phyloP scores from a whole-genome alignment of 2,797 vertebrate species.

The Mionectes olivaceus region DNA sequence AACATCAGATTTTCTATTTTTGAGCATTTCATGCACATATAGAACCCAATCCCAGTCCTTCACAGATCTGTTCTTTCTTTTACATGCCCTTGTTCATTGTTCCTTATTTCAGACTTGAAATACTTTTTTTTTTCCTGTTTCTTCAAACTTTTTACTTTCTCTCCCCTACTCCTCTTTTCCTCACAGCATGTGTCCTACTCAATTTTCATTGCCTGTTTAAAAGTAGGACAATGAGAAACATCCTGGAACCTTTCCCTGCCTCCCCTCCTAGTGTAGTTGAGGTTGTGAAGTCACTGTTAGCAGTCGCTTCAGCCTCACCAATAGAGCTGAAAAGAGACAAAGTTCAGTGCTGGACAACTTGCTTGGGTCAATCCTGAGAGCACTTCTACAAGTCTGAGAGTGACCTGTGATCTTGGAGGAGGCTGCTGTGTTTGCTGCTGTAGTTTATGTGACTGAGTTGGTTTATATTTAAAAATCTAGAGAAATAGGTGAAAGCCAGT shows the following conservation, averaged over 20 bases:
- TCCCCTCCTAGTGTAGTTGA: not conserved
- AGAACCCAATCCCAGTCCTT: not conserved
- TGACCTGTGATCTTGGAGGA: not conserved
- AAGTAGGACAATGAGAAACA: not conserved
- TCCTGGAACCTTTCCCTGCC: not conserved
- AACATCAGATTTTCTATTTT: not conserved
- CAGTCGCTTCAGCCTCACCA: not conserved
- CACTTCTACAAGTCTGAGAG: not conserved
- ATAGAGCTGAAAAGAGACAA: not conserved
- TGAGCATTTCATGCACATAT: not conserved
- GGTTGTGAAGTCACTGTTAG: not conserved
- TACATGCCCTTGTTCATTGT: not conserved
- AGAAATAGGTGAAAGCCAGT: not conserved
- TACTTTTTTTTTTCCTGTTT: not conserved
- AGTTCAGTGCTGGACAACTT: not conserved
- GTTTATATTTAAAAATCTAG: not conserved
- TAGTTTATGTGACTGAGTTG: not conserved
- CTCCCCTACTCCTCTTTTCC: not conserved
- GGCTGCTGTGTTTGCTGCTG: not conserved
- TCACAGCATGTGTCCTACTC: not conserved
- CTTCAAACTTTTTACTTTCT: not conserved
- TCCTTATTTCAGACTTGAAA: not conserved
- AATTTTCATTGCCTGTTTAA: not conserved
- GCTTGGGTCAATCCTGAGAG: not conserved
- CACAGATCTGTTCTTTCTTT: not conserved